These are phyloP conservation scores for Drosophila ironensis DNA, from an alignment of 1,140 invertebrate species.

Conservation along the genomic window DNA sequence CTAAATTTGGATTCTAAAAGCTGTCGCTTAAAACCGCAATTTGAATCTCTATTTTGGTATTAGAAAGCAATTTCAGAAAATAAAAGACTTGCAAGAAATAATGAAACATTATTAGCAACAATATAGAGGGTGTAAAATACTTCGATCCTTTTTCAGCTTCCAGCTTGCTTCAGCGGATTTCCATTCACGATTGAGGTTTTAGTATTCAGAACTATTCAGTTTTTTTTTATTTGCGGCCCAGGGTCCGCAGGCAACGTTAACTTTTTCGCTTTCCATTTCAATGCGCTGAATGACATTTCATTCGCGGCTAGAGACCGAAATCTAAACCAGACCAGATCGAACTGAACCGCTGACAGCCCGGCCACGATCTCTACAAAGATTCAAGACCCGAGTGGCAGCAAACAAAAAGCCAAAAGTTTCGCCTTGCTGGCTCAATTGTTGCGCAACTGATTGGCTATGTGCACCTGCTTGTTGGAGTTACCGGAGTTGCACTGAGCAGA, in stretches of 20 bases:
- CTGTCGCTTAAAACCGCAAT: too few relatives aligned
- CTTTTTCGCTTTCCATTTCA: conserved; percentile 69
- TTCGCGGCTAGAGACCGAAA: conserved; percentile 1
- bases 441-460: conserved; percentile 22
- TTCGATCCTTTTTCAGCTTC: not conserved
- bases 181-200: conserved; percentile 48
- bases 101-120: too few relatives aligned
- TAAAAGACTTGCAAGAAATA: too few relatives aligned
- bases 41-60: too few relatives aligned
- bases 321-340: conserved; percentile 26
- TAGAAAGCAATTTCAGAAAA: too few relatives aligned
- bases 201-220: conserved; percentile 7
- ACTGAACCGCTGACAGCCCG: conserved; percentile 36
- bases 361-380: conserved; percentile 24
- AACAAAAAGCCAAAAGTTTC: conserved; percentile 3
- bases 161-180: conserved; percentile 33
- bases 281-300: conserved; percentile 47
- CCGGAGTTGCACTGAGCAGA: not conserved
- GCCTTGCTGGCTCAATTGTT: conserved; percentile 15
- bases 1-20: too few relatives aligned
- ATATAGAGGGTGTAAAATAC: not conserved
- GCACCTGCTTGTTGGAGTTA: conserved; percentile 20
- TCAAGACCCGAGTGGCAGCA: not conserved
- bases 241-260: conserved; percentile 49
- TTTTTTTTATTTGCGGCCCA: not conserved